Evolutionary conservation across 2,113 vertebrate species (phyloP), one percentile per base, ranked within the genome.

Genomic region (Sardina pilchardus): DNA sequence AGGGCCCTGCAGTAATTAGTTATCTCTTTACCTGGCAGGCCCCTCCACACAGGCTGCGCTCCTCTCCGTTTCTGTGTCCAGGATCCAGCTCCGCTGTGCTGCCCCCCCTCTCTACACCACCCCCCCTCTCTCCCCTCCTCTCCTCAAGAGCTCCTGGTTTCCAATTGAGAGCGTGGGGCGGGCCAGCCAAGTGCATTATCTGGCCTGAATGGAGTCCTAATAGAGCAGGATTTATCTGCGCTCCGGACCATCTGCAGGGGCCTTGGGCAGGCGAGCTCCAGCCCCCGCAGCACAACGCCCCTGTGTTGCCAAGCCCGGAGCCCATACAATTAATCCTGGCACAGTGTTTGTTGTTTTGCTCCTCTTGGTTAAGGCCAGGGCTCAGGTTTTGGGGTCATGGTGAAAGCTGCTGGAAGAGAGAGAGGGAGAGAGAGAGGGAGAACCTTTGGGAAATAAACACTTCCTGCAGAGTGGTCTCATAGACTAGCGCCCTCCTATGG

Each of bases 151-250:
- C 36, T 30, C 82, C 56, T 59, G 81, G 26, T 71, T 85, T n/a
- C 56, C 47, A 59, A 45, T 14, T 50, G 84, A 39, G 48, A 63
- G 48, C 36, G 47, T 45, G 63, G 86, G 67, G 85, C 44, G 86
- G 81, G 85, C 80, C 81, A 16, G 78, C 71, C 63, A 82, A 86
- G 85, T 88, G 88, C 87, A 88, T 92, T 90, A 84, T 89, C 26
- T 82, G 67, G 75, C 83, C 86, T 90, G 88, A 92, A 92, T 91
- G 91, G 88, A 88, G 87, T 82, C 56, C 75, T 84, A 89, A 90
- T 88, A 89, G 90, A 82, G 87, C 78, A 81, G 85, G 84, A 91
- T 92, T 92, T 91, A 90, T 91, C 85, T 81, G 42, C 85, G 71
- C 87, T 89, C 87, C 86, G 85, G 88, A 91, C 47, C 53, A 34